Base-by-base conservation (phyloP, 2,888 invertebrate species). In the Tortricodes alternella region DNA sequence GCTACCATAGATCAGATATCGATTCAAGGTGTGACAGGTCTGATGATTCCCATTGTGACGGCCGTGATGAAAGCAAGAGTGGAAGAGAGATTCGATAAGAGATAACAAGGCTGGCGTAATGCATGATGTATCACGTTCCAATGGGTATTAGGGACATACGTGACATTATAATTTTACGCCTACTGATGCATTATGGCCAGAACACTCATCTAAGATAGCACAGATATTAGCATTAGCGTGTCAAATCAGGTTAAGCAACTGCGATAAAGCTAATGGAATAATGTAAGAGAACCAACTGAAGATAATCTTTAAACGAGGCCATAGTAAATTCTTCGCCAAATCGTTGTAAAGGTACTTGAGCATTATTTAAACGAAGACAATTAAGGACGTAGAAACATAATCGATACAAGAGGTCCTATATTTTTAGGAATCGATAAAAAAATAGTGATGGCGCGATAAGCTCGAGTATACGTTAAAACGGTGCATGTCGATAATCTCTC, bases 401-500 rank as follows among this genome's bases (percentile, higher is more conserved):
- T 80, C 78, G 81, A 83, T 80, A 74, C 59, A 67, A 59, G 75
- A 75, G 79, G 79, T 68, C 78, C 81, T 76, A 80, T 70, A 78
- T 78, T 74, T 68, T 63, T 70, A 70, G 68, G 68, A 74, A 76
- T 72, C 77, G 73, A 79, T 84, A 80, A 78, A 84, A 85, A 83
- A 82, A 83, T 83, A 80, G 80, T 78, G 83, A 87, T 87, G 83
- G 68, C 44, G 67, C 74, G 86, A 87, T 85, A 86, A 84, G 70
- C 62, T 70, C 62, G 74, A 77, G 78, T 81, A 85, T 82, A 80
- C 70, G 73, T 80, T 79, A 74, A 79, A 78, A 77, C 73, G 70
- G 80, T 87, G 86, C 89, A 89, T 88, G 89, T 85, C 74, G 80
- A 84, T 87, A 85, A 88, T 88, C 83, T 83, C 70, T 78, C 71